phyloP scores from a whole-genome alignment of 2,113 vertebrate species.

The Phalacrocorax carbo region DNA sequence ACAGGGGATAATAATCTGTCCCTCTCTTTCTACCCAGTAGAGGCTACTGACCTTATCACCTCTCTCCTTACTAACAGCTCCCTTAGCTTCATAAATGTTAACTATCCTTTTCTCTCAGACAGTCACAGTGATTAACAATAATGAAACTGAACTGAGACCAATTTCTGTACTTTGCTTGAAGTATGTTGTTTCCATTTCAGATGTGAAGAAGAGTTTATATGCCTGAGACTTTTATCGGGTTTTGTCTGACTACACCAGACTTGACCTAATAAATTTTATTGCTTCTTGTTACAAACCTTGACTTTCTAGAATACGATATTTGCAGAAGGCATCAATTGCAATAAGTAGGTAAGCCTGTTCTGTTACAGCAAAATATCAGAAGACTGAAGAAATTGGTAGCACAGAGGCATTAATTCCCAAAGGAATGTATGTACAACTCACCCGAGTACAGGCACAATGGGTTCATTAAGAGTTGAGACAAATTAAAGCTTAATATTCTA shows the following conservation, averaged over 20 bases:
- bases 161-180: neutral
- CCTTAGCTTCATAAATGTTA: neutral
- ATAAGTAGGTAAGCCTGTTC: neutral
- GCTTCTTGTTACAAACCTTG: neutral
- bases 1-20: neutral
- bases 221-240: neutral
- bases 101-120: neutral
- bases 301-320: neutral
- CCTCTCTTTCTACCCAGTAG: neutral
- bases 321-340: neutral
- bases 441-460: neutral
- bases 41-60: neutral
- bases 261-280: neutral
- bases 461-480: neutral
- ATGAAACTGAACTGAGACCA: neutral
- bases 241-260: neutral
- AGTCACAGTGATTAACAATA: neutral
- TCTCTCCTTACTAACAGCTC: neutral
- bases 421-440: neutral
- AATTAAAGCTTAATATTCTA: neutral
- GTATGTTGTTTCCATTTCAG: neutral
- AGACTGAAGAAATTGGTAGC: neutral
- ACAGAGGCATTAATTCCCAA: neutral
- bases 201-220: neutral
- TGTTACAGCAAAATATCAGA: neutral